Base-by-base conservation (phyloP, 2,888 invertebrate species). In the Strigamia transsilvanica region DNA sequence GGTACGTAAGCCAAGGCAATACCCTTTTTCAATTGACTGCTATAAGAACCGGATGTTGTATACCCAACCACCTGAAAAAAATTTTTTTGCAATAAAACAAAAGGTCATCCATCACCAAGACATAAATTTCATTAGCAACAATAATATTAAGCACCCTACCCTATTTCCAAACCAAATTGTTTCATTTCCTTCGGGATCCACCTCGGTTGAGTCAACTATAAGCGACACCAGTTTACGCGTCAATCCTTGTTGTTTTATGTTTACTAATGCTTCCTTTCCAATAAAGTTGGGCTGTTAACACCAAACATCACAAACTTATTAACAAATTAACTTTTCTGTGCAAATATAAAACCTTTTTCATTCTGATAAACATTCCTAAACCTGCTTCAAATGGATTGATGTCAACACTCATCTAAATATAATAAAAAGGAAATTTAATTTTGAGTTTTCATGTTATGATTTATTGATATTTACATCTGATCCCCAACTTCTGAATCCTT, bases 1-100 rank as follows among this genome's bases (percentile, higher is more conserved):
- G 88, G 88, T n/a, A 89, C 82, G 85, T 88, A 89, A 6, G 88
- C 89, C 84, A 89, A 88, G n/a, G 88, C 88, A 15, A 89, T 84
- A 32, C 87, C 86, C 51, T 86, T 84, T 41, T 86, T 85, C 12
- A 88, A 86, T 34, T 86, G 85, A 82, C 86, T 87, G 51, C 88
- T 87, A 85, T 85, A 89, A 61, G 86, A 85, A 4, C 89, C 89
- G 3, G 89, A 89, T 1, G 89, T 89, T 13, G 88, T 88, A 84
- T 88, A 87, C 4, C 89, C 89, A 79, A 89, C 87, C 51, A 88
- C 86, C 88, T 88, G 83, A n/a, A 85, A 84, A 46, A 80, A 32
- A n/a, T n/a, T n/a, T n/a, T n/a, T n/a, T n/a, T n/a, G n/a, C n/a
- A n/a, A n/a, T n/a, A n/a, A n/a, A n/a, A n/a, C n/a, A n/a, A n/a